Base-by-base conservation (phyloP, 1,140 invertebrate species). In the Brachionus asplanchnoidis region DNA sequence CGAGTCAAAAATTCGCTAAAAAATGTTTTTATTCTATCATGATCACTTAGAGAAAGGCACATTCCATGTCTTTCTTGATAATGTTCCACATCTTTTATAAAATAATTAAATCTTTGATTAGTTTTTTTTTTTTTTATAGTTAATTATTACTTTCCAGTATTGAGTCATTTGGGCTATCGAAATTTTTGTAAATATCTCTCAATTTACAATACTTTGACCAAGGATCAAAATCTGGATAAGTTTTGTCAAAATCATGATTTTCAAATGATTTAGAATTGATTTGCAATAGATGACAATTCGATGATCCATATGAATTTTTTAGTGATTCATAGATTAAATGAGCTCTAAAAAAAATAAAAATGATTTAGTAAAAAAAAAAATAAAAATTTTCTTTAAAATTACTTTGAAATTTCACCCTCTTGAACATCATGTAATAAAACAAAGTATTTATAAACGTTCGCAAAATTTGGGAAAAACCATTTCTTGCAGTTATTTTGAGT, bases 1-100 rank as follows among this genome's bases (percentile, higher is more conserved):
- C 94, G 93, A n/a, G 93, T 91, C 86, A 93, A 92, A 91, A 97
- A 97, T 87, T 98, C 95, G 86, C 94, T 93, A 36, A 97, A 92
- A 87, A 97, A 94, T 75, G 92, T 92, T 86, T 94, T 93, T 40
- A 98, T 92, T 87, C 93, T 92, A 86, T 97, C 95, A 28, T 89
- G 88, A 85, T 98, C 96, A 87, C 93, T 92, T 0, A 92, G 89
- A 42, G 94, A 94, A 46, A 98, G 90, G 88, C 93, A 94, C 85
- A 91, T 90, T 79, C 95, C 95, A 90, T 91, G 90, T 32, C 85
- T 78, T 78, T 86, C 70, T 26, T 73, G 20, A 14, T n/a, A 3
- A 4, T 20, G 79, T 42, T 17, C 12, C 28, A 17, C 17, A 84
- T 14, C 7, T 23, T 75, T 75, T 17, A 17, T 17, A 42, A 42